Conservation (phyloP, 2,888 invertebrate genomes). For the Microchrysa polita region DNA sequence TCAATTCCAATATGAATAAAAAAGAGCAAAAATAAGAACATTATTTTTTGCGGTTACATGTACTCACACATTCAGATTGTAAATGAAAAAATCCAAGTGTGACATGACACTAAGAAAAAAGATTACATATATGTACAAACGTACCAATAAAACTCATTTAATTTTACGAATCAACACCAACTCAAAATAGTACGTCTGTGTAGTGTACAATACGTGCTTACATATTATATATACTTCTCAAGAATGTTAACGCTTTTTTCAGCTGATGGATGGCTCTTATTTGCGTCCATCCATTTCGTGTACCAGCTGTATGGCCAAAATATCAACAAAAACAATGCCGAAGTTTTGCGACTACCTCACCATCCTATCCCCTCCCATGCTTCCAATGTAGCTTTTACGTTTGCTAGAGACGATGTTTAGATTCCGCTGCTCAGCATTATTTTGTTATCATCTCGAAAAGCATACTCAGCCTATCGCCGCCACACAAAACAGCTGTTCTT, state of each 20-base stretch:
- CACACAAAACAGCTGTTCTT: neutral
- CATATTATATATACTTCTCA: no score
- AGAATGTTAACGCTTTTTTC: no score
- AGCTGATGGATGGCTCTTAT: neutral
- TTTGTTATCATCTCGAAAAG: neutral
- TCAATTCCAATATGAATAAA: neutral
- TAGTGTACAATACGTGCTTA: no score
- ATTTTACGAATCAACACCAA: no score
- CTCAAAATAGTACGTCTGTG: no score
- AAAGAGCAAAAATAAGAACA: neutral
- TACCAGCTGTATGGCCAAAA: no score
- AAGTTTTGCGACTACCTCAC: no score
- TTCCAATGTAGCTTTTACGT: neutral
- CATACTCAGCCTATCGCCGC: neutral
- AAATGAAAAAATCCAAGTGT: slow-evolving; percentile 1
- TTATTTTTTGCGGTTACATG: neutral
- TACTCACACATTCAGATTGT: neutral
- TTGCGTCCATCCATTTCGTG: no score
- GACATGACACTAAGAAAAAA: neutral
- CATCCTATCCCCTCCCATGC: neutral
- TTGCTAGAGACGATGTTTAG: neutral
- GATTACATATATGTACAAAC: neutral
- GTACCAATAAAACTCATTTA: no score
- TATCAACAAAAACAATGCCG: no score
- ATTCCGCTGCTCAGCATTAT: neutral